Percentiles rank a stretch among this genome's conserved stretches.
These are phyloP conservation scores for Poliocrania exsul DNA, from an alignment of 2,797 vertebrate species.

Conservation along the genomic window DNA sequence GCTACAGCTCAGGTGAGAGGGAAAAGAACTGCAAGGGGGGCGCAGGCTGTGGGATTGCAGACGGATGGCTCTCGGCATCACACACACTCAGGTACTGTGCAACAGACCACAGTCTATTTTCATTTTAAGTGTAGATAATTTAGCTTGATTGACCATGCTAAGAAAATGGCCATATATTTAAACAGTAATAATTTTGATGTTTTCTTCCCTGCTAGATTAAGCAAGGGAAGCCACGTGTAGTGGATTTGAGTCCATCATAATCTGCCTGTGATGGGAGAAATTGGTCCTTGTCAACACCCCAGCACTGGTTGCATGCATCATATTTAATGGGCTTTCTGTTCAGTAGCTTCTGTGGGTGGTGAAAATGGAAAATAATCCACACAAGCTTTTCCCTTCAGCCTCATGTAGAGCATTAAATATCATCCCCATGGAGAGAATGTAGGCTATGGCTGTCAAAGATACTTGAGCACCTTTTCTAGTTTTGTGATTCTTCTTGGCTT, in stretches of 20 bases:
- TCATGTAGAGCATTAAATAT: not conserved
- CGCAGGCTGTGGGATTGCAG: not conserved
- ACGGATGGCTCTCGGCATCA: not conserved
- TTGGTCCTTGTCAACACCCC: not conserved
- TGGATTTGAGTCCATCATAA: constrained; percentile 24
- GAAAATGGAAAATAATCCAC: not conserved
- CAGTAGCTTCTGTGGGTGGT: not conserved
- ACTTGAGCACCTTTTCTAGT: not conserved
- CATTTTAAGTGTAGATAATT: not conserved
- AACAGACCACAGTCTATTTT: not conserved
- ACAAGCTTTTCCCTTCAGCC: not conserved
- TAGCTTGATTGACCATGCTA: constrained; percentile 12
- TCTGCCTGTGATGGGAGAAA: not conserved
- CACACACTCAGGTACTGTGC: not conserved
- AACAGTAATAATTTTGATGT: constrained; percentile 23
- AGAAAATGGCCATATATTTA: constrained; percentile 11
- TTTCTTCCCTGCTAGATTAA: constrained; percentile 39
- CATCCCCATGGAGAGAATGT: not conserved
- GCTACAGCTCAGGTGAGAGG: not conserved
- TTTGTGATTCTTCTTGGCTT: constrained; percentile 6
- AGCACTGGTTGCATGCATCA: not conserved
- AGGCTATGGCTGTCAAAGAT: constrained; percentile 29
- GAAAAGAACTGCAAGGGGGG: not conserved
- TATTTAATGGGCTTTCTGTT: constrained; percentile 23
- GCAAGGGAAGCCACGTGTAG: not conserved